Percentiles rank a stretch among this genome's conserved stretches.
phyloP scores from a whole-genome alignment of 2,888 invertebrate genomes.

The Tetragonula carbonaria region DNA sequence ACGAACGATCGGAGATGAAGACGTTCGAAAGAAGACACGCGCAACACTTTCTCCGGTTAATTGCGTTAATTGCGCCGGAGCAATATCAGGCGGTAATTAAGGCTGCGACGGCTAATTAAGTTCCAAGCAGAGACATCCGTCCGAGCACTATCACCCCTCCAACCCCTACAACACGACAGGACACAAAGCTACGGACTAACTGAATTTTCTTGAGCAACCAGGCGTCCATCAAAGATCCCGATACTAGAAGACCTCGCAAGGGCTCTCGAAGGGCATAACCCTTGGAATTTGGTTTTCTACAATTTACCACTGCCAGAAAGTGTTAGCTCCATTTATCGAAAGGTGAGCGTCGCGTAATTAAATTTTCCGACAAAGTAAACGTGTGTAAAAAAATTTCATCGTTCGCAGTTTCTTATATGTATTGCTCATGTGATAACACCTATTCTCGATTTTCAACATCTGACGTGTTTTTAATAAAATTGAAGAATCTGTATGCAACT shows the following conservation, averaged over 20 bases:
- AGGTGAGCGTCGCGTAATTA: background rate
- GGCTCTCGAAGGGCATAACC: slow-evolving; percentile 64
- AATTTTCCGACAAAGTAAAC: background rate
- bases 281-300: slow-evolving; percentile 45
- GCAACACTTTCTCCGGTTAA: slow-evolving; percentile 74
- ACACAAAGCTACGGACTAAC: slow-evolving; percentile 83
- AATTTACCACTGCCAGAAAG: background rate
- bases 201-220: slow-evolving; percentile 83
- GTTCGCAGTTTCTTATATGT: background rate
- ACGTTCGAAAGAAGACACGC: slow-evolving; percentile 63
- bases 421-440: no score
- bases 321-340: background rate
- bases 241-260: slow-evolving; percentile 62
- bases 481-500: no score
- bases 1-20: slow-evolving; percentile 30
- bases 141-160: slow-evolving; percentile 72
- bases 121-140: slow-evolving; percentile 73
- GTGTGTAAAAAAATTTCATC: background rate
- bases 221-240: slow-evolving; percentile 83
- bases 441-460: no score
- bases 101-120: slow-evolving; percentile 74
- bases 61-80: slow-evolving; percentile 77
- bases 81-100: slow-evolving; percentile 79
- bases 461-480: no score
- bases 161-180: slow-evolving; percentile 71